Evolutionary conservation across 64 coral and sea anemone species (phyloP), one percentile per base, ranked within the genome.

Genomic region (Orbicella faveolata): DNA sequence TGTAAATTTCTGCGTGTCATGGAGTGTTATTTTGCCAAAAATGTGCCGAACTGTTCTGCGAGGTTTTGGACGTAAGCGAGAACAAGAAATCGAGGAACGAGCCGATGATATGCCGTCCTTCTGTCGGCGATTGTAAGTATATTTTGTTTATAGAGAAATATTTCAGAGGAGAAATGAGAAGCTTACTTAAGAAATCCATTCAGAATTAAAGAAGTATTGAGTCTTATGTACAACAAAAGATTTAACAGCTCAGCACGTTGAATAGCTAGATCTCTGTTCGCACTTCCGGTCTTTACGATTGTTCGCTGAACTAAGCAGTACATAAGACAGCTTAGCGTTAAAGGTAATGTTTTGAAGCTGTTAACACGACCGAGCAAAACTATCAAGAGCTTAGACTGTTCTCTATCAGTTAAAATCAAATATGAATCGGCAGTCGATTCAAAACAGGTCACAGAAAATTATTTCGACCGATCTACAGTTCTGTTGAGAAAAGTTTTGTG

Each of bases 81-180:
- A 34, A 48, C 39, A 84, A 9, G 39, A 77, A 77, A 23, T 63
- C 17, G 53, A 63, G 20, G 53, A 77, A 66, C 9, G 9, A 52
- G 1, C 34, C 2, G 63, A 17, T 0, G 79, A 75, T 63, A 52
- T 74, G 5, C 78, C 34, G 4, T 15, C 48, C 61, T 52, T 63
- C 8, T 65, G 73, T 75, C 72, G 41, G n/a, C 80, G 80, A 7
- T 84, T 91, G 89, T 91, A 77, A 91, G 89, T 91, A 91, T 74
- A 11, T 63, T 34, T 76, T 75, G 2, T 54, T 3, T 61, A 19
- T 23, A 25, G 6, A 53, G 13, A 14, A 39, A 23, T 44, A 17
- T 39, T 66, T 41, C 15, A 59, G 15, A 44, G 35, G 20, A 79
- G 21, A 74, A 33, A 9, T 59, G 55, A 59, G 55, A 59, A 59